Conservation (phyloP, 2,888 invertebrate genomes). For the Xestia xanthographa region DNA sequence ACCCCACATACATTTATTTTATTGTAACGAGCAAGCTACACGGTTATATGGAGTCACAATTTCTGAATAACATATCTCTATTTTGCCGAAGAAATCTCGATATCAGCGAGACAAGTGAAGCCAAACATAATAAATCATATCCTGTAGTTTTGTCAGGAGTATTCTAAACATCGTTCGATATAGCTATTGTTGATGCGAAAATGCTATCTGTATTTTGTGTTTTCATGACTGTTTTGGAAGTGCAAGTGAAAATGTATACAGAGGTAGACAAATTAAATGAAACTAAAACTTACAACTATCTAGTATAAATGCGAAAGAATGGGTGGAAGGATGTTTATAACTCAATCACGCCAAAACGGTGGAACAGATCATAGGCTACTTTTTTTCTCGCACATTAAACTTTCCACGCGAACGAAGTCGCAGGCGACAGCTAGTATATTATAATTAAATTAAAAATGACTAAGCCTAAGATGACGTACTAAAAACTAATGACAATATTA, state of each 20-base stretch:
- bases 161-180: slow-evolving; percentile 68
- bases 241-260: not conserved
- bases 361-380: too few species aligned
- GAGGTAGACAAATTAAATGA: not conserved
- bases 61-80: slow-evolving; percentile 68
- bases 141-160: slow-evolving; percentile 62
- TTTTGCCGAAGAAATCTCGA: slow-evolving; percentile 71
- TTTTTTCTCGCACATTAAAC: not conserved
- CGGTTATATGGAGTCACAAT: slow-evolving; percentile 57
- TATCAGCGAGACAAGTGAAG: slow-evolving; percentile 67
- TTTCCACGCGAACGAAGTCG: too few species aligned
- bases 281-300: not conserved
- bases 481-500: not conserved
- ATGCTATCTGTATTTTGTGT: slow-evolving; percentile 1
- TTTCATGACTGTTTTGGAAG: not conserved
- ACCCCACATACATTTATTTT: slow-evolving; percentile 65
- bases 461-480: not conserved
- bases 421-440: too few species aligned
- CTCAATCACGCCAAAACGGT: not conserved
- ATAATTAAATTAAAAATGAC: not conserved
- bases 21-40: slow-evolving; percentile 65
- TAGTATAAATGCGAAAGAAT: not conserved
- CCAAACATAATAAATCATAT: slow-evolving; percentile 80
- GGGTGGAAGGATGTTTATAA: not conserved
- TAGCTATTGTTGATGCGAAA: not conserved